Base-by-base conservation (phyloP, 2,113 vertebrate genomes). In the Sorex fumeus region DNA sequence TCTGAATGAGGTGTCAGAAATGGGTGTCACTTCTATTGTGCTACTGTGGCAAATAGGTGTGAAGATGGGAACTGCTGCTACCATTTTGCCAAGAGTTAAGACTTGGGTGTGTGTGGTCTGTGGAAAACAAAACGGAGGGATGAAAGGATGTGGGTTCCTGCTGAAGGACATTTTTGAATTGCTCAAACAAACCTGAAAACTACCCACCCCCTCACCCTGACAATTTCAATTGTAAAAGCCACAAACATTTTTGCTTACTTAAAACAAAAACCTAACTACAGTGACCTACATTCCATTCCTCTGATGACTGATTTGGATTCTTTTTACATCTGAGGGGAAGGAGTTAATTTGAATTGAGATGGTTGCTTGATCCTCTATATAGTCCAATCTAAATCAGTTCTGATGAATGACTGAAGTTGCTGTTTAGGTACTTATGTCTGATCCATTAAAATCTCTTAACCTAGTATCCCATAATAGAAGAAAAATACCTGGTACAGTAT, bases 391-490 rank as follows among this genome's bases (percentile, higher is more conserved):
- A 34, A 75, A 30, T 80, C 25, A 36, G 21, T 64, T 69, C 36
- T 50, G 40, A 67, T 36, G 6, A 69, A 53, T 69, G 69, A 45
- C 30, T 25, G 69, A 40, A 16, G 18, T 76, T 90, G 84, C 62
- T 93, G 19, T 93, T 90, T 57, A 78, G 25, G 18, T 32, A 21
- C 2, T 6, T 50, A 0, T 45, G 34, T 69, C 18, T 40, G n/a
- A 87, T 70, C 75, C 43, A 71, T 25, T 69, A 50, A 93, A 83
- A 40, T 57, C 27, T 87, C 47, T 60, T 72, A 75, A 45, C 27
- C 45, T 32, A 82, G 69, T 85, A 64, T 67, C 18, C 45, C 34
- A 43, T 43, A 64, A 71, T 4, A 62, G 64, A 86, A 66, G 62
- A 34, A 92, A 90, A 87, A 23, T 34, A 87, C 60, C 16, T 77